Conservation (phyloP, 2,113 vertebrate genomes). For the Myodes glareolus region DNA sequence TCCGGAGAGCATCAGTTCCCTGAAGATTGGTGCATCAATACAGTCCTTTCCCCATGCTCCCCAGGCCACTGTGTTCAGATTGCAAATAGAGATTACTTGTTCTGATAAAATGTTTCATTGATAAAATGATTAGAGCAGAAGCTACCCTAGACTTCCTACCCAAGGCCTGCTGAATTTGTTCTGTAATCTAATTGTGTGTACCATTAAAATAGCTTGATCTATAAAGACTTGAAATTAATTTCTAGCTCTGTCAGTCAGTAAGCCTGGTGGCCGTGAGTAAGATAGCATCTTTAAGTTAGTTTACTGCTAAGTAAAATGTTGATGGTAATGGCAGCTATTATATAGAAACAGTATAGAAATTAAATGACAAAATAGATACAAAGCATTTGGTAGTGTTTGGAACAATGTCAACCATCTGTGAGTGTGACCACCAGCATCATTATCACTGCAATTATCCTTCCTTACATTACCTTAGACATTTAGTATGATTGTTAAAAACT, state of each 20-base stretch:
- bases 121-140: not conserved
- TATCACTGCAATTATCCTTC: not conserved
- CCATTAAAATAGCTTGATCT: not conserved
- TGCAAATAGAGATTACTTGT: not conserved
- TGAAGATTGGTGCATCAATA: not conserved
- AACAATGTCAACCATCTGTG: not conserved
- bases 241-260: not conserved
- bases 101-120: not conserved
- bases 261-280: not conserved
- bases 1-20: not conserved
- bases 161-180: not conserved
- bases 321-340: not conserved
- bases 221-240: not conserved
- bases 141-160: not conserved
- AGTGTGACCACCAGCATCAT: not conserved
- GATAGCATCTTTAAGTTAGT: not conserved
- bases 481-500: not conserved
- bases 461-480: not conserved
- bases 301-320: slow-evolving; percentile 24
- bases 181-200: not conserved
- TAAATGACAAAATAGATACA: not conserved
- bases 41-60: not conserved
- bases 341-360: not conserved
- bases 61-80: not conserved
- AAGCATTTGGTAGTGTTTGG: not conserved